Evolutionary conservation across 1,140 invertebrate species (phyloP), one percentile per base, ranked within the genome.

Genomic region (Drosophila serrata): DNA sequence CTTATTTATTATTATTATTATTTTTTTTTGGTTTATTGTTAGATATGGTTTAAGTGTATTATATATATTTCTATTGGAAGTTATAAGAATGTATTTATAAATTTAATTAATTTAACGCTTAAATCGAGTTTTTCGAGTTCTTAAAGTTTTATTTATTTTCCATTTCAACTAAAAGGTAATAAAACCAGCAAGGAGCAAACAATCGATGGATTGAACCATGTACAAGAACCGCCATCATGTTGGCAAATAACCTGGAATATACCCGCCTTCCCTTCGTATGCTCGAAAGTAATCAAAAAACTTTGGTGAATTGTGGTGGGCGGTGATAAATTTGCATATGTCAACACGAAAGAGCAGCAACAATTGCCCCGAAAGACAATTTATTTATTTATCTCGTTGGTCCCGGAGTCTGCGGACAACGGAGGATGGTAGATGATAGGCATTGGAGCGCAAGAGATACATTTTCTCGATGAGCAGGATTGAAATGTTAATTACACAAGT

Each of bases 281-380:
- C 81, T 80, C 49, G 70, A 90, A 84, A 88, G 77, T 67, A 80
- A 90, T 84, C 74, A 81, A 53, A 81, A 75, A 84, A 90, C 59
- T 79, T 77, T 12, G 64, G 65, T 61, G 59, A 64, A 48, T 31
- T 70, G 68, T 81, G 64, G 73, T 62, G 79, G 61, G 76, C 55
- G 62, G 75, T 56, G 67, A 64, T 72, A 82, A 82, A 92, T 92
- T 92, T 92, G 91, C 90, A 92, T 92, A 92, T 92, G 90, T 92
- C 90, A 92, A 92, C 88, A 91, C 53, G 74, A 39, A 81, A 81
- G 57, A 58, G 81, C 62, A 81, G 77, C 65, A 74, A 35, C 62
- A 86, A 86, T 86, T 85, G 75, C 55, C 76, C 65, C 58, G 68
- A 53, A 80, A 82, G 58, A 76, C 78, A 80, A 90, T 90, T 91